These are phyloP conservation scores for Scelioninae gen. 2 DNA, from an alignment of 2,888 invertebrate genomes.

Conservation along the genomic window DNA sequence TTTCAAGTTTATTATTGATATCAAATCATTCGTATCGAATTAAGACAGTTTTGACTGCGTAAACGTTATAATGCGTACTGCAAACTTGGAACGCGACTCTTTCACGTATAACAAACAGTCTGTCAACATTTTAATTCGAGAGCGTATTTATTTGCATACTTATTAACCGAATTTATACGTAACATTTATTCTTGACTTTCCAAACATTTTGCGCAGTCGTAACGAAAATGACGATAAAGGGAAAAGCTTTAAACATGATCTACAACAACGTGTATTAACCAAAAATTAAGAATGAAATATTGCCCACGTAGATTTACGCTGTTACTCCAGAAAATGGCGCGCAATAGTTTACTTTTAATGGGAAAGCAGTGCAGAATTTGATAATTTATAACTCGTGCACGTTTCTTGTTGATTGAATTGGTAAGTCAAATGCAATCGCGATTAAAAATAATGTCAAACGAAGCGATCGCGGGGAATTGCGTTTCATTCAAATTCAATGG, in stretches of 20 bases:
- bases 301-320: slow-evolving; percentile 48
- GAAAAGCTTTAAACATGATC: slow-evolving; percentile 50
- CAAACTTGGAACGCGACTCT: no score
- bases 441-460: background rate
- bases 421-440: background rate
- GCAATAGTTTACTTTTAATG: slow-evolving; percentile 50
- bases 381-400: slow-evolving; percentile 30
- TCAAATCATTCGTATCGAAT: no score
- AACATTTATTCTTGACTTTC: background rate
- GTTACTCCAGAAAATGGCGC: slow-evolving; percentile 50
- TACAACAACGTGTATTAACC: slow-evolving; percentile 49
- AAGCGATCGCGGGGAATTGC: background rate
- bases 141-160: background rate
- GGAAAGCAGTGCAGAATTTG: slow-evolving; percentile 46
- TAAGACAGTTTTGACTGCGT: no score
- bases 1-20: no score
- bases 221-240: slow-evolving; percentile 36
- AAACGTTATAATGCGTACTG: no score
- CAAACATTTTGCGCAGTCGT: slow-evolving; percentile 18
- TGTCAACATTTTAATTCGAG: no score
- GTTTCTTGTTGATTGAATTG: slow-evolving; percentile 18
- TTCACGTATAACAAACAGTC: no score
- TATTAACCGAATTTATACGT: no score
- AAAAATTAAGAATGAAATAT: slow-evolving; percentile 56
- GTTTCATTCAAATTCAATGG: no score